Conservation (phyloP, 2,797 vertebrate genomes). For the Salarias fasciatus region DNA sequence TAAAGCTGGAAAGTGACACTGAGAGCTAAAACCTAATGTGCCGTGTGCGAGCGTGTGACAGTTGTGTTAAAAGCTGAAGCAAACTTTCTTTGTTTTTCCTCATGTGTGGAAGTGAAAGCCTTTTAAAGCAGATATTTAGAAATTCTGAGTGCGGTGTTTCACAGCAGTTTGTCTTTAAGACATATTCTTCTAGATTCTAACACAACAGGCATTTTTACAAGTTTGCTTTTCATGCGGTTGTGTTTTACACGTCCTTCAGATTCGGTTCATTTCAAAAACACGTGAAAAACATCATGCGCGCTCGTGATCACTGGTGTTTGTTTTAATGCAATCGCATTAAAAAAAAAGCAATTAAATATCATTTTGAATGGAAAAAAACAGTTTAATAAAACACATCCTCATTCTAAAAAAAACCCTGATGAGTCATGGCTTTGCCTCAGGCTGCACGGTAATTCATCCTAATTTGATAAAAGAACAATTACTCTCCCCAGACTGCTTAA, state of each 20-base stretch:
- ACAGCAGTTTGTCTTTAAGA: too few relatives aligned
- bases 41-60: conserved; percentile 13
- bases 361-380: neutral
- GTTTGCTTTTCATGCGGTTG: too few relatives aligned
- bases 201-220: too few relatives aligned
- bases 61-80: conserved; percentile 13
- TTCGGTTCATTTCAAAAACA: too few relatives aligned
- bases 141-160: conserved; percentile 7
- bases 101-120: conserved; percentile 7
- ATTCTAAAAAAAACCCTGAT: neutral
- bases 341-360: too few relatives aligned
- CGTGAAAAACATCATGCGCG: too few relatives aligned
- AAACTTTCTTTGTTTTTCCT: conserved; percentile 9
- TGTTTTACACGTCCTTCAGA: too few relatives aligned
- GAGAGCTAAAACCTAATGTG: conserved; percentile 9
- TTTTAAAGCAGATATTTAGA: neutral
- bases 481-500: neutral
- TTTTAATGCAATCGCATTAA: too few relatives aligned
- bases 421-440: neutral
- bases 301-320: too few relatives aligned
- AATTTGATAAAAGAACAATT: neutral
- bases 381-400: neutral
- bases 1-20: conserved; percentile 32
- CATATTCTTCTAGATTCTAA: too few relatives aligned
- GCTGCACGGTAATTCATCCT: conserved; percentile 10